phyloP scores from a whole-genome alignment of 2,113 vertebrate species.

The Hyperopisus bebe region DNA sequence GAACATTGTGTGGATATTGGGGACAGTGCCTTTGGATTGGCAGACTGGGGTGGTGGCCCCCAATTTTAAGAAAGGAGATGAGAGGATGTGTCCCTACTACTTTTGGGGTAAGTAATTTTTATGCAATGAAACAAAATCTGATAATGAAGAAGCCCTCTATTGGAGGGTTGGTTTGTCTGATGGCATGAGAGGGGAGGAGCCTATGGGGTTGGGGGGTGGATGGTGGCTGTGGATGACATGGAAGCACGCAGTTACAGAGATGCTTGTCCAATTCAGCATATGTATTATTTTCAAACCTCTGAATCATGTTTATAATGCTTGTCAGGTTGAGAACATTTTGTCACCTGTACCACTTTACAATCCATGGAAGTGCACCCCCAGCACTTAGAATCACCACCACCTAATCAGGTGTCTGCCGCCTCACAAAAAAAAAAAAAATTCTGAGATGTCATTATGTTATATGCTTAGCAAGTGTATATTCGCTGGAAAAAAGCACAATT shows the following conservation, averaged over 20 bases:
- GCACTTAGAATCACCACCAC: too few species aligned
- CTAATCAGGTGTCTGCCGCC: not conserved
- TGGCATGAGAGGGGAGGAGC: not conserved
- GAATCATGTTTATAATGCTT: not conserved
- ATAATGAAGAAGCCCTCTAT: not conserved
- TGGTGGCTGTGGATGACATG: too few species aligned
- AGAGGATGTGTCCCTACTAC: too few species aligned
- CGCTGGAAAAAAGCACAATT: not conserved
- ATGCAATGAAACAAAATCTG: not conserved
- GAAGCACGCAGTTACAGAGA: not conserved
- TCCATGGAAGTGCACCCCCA: not conserved
- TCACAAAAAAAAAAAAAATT: not conserved
- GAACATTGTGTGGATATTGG: too few species aligned
- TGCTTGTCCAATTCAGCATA: not conserved
- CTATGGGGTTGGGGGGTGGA: too few species aligned
- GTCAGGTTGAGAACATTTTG: not conserved
- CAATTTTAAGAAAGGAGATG: too few species aligned
- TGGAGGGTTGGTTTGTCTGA: not conserved
- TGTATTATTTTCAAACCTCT: not conserved
- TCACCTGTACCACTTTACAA: not conserved
- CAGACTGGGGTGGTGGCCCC: too few species aligned
- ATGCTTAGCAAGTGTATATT: not conserved
- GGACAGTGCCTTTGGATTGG: too few species aligned
- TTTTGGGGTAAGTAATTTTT: not conserved
- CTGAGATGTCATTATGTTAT: not conserved